Evolutionary conservation across 2,888 invertebrate genomes (phyloP).

Genomic region (Abrostola triplasia): DNA sequence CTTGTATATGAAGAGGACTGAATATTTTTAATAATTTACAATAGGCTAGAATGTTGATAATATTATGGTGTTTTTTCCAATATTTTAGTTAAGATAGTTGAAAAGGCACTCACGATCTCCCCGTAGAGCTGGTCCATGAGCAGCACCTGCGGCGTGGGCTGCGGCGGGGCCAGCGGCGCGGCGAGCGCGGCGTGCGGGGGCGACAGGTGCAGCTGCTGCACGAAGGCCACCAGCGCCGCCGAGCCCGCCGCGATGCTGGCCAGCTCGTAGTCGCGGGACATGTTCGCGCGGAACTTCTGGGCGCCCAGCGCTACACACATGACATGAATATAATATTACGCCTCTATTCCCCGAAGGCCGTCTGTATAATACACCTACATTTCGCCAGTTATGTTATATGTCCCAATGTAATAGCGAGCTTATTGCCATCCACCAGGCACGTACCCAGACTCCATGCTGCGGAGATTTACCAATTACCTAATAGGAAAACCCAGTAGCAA

Average conservation of each 20-base stretch:
- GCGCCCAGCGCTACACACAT: conserved; percentile 89
- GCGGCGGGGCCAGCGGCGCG: conserved; percentile 57
- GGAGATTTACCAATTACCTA: too few species aligned
- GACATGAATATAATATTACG: background rate
- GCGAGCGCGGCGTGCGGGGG: conserved; percentile 72
- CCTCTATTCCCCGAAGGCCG: background rate
- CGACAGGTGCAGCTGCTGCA: conserved; percentile 91
- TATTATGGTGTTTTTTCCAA: too few species aligned
- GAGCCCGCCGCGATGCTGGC: conserved; percentile 92
- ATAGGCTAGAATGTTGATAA: too few species aligned
- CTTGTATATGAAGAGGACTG: conserved; percentile 21
- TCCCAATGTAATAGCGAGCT: too few species aligned
- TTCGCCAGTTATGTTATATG: too few species aligned
- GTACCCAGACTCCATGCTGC: too few species aligned
- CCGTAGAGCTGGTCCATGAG: conserved; percentile 69
- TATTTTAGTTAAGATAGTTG: too few species aligned
- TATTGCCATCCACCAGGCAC: too few species aligned
- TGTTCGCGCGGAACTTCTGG: conserved; percentile 93
- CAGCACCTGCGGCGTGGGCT: conserved; percentile 80
- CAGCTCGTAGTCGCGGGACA: conserved; percentile 93
- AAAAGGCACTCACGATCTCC: conserved; percentile 75
- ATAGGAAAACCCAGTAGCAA: too few species aligned
- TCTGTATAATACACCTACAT: too few species aligned
- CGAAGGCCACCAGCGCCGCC: conserved; percentile 92
- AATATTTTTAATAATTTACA: too few species aligned